phyloP scores from a whole-genome alignment of 2,797 vertebrate species.

The Scyliorhinus canicula region DNA sequence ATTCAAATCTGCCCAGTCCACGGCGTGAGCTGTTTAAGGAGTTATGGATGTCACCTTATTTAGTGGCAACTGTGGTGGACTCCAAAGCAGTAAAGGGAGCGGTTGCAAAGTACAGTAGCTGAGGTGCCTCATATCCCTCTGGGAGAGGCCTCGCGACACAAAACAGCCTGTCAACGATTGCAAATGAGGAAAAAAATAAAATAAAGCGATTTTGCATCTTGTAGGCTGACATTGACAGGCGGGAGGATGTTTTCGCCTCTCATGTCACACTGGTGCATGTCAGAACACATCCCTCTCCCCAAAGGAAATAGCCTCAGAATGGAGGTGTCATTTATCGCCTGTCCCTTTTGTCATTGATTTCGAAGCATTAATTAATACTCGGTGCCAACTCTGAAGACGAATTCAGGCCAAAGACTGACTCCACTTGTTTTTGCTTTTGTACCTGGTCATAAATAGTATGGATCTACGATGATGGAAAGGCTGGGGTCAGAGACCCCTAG shows the following conservation, averaged over 20 bases:
- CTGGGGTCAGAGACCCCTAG: conserved; percentile 58
- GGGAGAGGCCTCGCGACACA: neutral
- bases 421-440: conserved; percentile 56
- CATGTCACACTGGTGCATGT: conserved; percentile 41
- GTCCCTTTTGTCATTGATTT: conserved; percentile 69
- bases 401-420: conserved; percentile 57
- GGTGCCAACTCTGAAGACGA: conserved; percentile 68
- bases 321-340: conserved; percentile 66
- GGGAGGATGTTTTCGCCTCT: conserved; percentile 39
- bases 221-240: conserved; percentile 43
- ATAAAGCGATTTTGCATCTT: conserved; percentile 13
- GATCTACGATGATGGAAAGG: conserved; percentile 63
- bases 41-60: too few relatives aligned
- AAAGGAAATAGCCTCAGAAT: conserved; percentile 49
- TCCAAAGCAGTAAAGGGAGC: neutral
- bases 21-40: neutral
- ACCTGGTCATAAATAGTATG: conserved; percentile 65
- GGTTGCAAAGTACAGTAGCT: neutral
- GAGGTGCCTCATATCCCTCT: neutral
- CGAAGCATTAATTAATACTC: conserved; percentile 69
- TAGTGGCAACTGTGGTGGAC: neutral
- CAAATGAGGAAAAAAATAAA: neutral
- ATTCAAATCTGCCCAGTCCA: neutral
- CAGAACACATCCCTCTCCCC: conserved; percentile 49
- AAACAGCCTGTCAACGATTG: neutral